Evolutionary conservation across 2,113 vertebrate species (phyloP).

Genomic region (Dendrocopos noguchii): DNA sequence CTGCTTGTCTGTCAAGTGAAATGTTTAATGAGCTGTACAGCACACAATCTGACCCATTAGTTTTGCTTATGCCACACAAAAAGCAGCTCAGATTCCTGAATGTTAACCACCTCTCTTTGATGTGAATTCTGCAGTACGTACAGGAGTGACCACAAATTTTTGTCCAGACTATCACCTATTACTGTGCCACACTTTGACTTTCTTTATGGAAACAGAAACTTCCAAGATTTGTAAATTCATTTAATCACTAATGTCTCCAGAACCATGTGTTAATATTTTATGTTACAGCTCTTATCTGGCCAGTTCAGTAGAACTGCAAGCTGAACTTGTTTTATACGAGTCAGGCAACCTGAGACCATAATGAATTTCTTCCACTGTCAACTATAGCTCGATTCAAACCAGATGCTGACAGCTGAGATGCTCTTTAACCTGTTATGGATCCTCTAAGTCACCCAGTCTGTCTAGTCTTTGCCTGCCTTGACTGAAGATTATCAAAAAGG

Average conservation of each 20-base stretch:
- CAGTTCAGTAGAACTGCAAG: background rate
- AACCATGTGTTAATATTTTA: background rate
- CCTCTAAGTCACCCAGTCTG: slow-evolving; percentile 41
- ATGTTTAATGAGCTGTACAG: background rate
- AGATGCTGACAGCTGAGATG: slow-evolving; percentile 51
- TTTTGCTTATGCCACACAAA: background rate
- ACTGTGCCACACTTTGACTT: background rate
- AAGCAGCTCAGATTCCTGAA: background rate
- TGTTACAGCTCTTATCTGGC: background rate
- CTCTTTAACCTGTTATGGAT: slow-evolving; percentile 17
- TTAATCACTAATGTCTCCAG: background rate
- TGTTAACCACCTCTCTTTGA: background rate
- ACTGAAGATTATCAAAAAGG: slow-evolving; percentile 46
- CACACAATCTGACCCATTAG: background rate
- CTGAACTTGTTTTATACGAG: background rate
- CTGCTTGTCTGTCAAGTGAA: slow-evolving; percentile 11
- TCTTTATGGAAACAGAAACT: background rate
- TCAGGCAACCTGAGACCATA: slow-evolving; percentile 8
- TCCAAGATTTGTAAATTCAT: background rate
- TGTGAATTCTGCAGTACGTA: background rate
- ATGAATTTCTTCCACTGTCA: slow-evolving; percentile 45
- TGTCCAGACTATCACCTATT: background rate
- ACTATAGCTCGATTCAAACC: slow-evolving; percentile 60
- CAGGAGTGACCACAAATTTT: background rate
- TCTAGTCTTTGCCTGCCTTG: slow-evolving; percentile 8